Evolutionary conservation across 2,113 vertebrate species (phyloP), one percentile per base, ranked within the genome.

Genomic region (Hirundichthys speculiger): DNA sequence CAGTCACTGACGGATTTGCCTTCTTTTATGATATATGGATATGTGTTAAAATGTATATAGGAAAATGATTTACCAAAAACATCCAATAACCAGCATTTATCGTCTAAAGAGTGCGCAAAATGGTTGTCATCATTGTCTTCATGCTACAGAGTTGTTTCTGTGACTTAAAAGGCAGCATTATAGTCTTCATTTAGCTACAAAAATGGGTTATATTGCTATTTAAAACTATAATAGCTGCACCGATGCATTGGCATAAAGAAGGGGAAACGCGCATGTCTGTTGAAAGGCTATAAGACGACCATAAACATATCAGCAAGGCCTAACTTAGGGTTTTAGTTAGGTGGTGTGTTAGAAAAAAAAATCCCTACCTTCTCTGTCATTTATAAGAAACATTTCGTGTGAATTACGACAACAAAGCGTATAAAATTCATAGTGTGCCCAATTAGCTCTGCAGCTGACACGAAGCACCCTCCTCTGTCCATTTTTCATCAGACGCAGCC

Each of bases 161-260:
- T 87, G 79, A 86, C 82, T 82, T 85, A 57, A 77, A 73, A 90
- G 91, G 90, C 92, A 91, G 90, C 89, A 81, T 85, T 79, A 81
- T 76, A 86, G 83, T 80, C 83, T 90, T 84, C 70, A 79, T 72
- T 80, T 79, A 87, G 89, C 90, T 93, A 92, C 90, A 90, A 88
- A 89, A 75, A 79, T 30, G 63, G 77, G 70, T 83, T 54, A 89
- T 93, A 93, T 93, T 93, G 93, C 92, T 92, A 86, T 90, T 90
- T 77, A 82, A 91, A 91, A 91, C 83, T 84, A 85, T 79, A 81
- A 89, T 84, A 87, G 86, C 90, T 90, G 88, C 85, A 80, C 86
- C 77, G 77, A 77, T 78, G 83, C 77, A 80, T 82, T 83, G 75
- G 68, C 64, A 74, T 79, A 64, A 88, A 60, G 69, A 75, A 80